Evolutionary conservation across 2,113 vertebrate species (phyloP).

Genomic region (Tragelaphus imberbis): DNA sequence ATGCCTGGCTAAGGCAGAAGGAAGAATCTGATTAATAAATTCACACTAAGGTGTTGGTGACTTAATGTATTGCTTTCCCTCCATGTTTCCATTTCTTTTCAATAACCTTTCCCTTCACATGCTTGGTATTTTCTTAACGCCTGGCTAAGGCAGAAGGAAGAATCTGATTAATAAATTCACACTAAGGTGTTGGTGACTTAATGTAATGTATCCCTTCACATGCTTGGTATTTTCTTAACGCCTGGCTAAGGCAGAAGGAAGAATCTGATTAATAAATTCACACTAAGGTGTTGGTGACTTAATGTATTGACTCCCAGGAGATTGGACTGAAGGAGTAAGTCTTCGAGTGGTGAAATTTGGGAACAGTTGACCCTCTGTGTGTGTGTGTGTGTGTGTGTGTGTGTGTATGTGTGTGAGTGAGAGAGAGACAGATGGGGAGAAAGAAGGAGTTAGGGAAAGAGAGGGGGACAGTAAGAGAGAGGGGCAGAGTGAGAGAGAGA

Average conservation of each 20-base stretch:
- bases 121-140: no score
- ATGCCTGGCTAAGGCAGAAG: neutral
- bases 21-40: slow-evolving; percentile 30
- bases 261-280: no score
- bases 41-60: slow-evolving; percentile 47
- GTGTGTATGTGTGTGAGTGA: neutral
- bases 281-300: no score
- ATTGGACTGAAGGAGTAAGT: neutral
- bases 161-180: no score
- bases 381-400: neutral
- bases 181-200: no score
- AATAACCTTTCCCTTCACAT: no score
- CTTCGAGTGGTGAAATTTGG: neutral
- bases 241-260: no score
- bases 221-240: no score
- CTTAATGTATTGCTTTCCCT: slow-evolving; percentile 28
- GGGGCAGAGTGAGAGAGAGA: neutral
- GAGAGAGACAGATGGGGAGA: neutral
- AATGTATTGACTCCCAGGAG: no score
- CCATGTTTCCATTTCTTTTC: no score
- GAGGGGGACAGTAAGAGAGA: neutral
- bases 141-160: no score
- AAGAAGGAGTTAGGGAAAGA: neutral
- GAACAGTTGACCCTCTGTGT: neutral
- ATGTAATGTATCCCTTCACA: no score